Conservation (phyloP, 2,888 invertebrate genomes). For the Protodeltote pygarga region DNA sequence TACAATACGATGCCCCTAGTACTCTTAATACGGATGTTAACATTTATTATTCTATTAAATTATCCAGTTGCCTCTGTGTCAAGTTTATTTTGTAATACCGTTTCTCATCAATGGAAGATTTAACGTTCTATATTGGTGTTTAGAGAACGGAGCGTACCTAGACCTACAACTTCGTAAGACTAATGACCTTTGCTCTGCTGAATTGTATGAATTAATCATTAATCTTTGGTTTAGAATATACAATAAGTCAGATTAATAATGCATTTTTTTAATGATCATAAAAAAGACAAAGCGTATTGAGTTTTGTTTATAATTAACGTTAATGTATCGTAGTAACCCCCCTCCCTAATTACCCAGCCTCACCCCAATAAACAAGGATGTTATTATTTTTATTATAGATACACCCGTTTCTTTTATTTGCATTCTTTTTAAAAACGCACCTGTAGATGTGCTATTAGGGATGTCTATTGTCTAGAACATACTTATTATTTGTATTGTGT, state of each 20-base stretch:
- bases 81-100: slow-evolving; percentile 38
- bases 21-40: slow-evolving; percentile 83
- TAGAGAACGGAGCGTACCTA: background rate
- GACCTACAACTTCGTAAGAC: no score
- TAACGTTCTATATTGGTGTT: slow-evolving; percentile 10
- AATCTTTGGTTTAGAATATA: no score
- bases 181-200: no score
- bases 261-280: no score
- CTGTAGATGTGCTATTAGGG: slow-evolving; percentile 43
- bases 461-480: no score
- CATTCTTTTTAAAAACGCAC: slow-evolving; percentile 48
- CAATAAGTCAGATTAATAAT: no score
- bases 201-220: no score
- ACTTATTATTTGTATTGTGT: no score
- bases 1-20: slow-evolving; percentile 78
- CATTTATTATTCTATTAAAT: slow-evolving; percentile 82
- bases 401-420: slow-evolving; percentile 53
- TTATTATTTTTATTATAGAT: slow-evolving; percentile 61
- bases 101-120: slow-evolving; percentile 35
- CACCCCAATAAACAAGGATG: slow-evolving; percentile 21
- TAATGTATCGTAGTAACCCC: no score
- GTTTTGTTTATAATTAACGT: no score
- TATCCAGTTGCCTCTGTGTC: slow-evolving; percentile 44
- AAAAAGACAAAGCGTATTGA: no score
- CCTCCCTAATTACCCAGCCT: slow-evolving; percentile 8